Percentiles rank a stretch among this genome's conserved stretches.
Conservation (phyloP, 2,888 invertebrate species). For the Cheilosia vernalis region DNA sequence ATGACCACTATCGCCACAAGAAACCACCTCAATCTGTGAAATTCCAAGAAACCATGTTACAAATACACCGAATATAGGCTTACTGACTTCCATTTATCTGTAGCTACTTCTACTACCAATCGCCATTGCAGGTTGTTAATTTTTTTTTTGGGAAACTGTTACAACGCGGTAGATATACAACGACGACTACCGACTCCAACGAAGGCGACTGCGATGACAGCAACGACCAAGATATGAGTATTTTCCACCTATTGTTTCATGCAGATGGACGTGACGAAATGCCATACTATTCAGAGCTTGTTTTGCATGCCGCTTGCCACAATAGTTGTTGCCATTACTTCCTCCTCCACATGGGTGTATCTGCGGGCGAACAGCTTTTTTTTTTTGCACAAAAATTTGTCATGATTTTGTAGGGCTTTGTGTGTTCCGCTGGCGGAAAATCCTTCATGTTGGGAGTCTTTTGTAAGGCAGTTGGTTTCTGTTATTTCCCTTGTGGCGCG, state of each 20-base stretch:
- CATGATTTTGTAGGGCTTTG: slow-evolving; percentile 37
- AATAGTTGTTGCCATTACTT: slow-evolving; percentile 46
- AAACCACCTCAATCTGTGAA: slow-evolving; percentile 25
- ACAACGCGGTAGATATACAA: slow-evolving; percentile 21
- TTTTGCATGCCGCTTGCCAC: slow-evolving; percentile 58
- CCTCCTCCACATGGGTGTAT: slow-evolving; percentile 61
- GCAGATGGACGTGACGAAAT: slow-evolving; percentile 71
- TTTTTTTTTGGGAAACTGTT: slow-evolving; percentile 67
- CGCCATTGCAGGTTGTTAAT: slow-evolving; percentile 61
- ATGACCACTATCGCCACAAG: slow-evolving; percentile 14
- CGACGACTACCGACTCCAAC: too few relatives aligned
- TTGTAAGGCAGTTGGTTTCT: slow-evolving; percentile 40
- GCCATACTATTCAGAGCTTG: slow-evolving; percentile 38
- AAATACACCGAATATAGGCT: slow-evolving; percentile 34
- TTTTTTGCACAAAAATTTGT: slow-evolving; percentile 58
- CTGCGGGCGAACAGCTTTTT: background rate
- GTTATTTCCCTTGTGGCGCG: slow-evolving; percentile 69
- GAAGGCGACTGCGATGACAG: slow-evolving; percentile 35
- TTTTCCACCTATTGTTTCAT: slow-evolving; percentile 46
- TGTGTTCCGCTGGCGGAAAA: slow-evolving; percentile 33
- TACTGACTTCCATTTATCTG: slow-evolving; percentile 43
- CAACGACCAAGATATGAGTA: slow-evolving; percentile 28
- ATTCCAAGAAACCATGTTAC: slow-evolving; percentile 35
- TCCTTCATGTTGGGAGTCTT: slow-evolving; percentile 48
- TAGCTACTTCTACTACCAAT: background rate